phyloP scores from a whole-genome alignment of 1,140 invertebrate species.

The Meloidogyne hapla region DNA sequence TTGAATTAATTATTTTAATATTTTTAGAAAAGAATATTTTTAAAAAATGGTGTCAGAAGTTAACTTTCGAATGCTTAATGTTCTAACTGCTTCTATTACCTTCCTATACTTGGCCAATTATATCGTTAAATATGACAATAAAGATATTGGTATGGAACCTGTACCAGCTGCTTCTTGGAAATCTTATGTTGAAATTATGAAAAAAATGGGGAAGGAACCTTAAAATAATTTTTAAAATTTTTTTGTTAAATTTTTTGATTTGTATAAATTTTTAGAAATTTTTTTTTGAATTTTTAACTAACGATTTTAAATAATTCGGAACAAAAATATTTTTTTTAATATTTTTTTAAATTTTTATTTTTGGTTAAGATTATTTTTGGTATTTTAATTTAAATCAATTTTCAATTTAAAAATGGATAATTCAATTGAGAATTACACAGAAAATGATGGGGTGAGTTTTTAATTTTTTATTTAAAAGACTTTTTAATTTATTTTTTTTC shows the following conservation, averaged over 20 bases:
- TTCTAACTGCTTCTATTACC: not conserved
- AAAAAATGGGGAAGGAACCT: constrained; percentile 2
- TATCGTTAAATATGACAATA: not conserved
- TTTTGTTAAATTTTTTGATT: not conserved
- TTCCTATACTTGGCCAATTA: not conserved
- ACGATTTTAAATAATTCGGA: too few species aligned
- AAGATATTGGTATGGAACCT: not conserved
- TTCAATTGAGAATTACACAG: too few species aligned
- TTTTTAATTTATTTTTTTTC: too few species aligned
- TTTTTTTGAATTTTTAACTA: not conserved
- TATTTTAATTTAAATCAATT: too few species aligned
- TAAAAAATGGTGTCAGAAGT: not conserved
- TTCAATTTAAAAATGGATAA: too few species aligned
- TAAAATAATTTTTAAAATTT: not conserved
- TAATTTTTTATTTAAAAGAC: too few species aligned
- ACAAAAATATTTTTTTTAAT: too few species aligned
- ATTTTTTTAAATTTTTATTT: too few species aligned
- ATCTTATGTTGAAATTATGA: not conserved
- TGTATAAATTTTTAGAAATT: not conserved
- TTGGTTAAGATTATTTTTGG: too few species aligned
- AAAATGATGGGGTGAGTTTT: too few species aligned
- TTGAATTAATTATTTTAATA: too few species aligned
- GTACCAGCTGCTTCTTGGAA: not conserved
- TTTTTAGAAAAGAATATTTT: too few species aligned
- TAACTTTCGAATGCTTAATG: not conserved